These are phyloP conservation scores for Paradoxurus hermaphroditus DNA, from an alignment of 2,113 vertebrate genomes.

Conservation along the genomic window DNA sequence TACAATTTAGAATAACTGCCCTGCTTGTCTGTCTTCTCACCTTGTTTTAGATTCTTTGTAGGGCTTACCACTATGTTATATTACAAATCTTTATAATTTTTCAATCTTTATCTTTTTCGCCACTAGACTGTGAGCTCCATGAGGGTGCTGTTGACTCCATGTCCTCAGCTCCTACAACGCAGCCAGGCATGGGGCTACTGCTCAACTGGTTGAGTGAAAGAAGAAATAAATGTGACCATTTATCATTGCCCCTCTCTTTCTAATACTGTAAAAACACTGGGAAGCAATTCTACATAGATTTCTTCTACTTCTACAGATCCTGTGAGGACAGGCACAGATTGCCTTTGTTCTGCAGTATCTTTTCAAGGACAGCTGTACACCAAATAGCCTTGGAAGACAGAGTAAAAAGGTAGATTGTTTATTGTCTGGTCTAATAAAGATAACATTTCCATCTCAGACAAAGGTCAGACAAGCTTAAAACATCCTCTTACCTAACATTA, in stretches of 20 bases:
- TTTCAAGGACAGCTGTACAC: not conserved
- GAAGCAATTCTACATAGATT: not conserved
- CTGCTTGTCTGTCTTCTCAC: not conserved
- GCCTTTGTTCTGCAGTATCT: not conserved
- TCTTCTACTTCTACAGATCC: not conserved
- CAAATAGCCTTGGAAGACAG: not conserved
- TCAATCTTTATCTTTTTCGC: not conserved
- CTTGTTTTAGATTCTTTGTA: not conserved
- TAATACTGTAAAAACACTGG: not conserved
- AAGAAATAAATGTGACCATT: not conserved
- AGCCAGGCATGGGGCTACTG: not conserved
- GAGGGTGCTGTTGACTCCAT: not conserved
- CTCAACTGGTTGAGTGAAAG: not conserved
- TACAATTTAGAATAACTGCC: not conserved
- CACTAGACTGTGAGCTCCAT: not conserved
- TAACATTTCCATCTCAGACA: not conserved
- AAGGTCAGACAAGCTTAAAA: not conserved
- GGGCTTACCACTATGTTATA: not conserved
- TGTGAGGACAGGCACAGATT: not conserved
- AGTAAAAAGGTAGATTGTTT: not conserved
- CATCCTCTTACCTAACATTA: not conserved
- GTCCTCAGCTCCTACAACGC: not conserved
- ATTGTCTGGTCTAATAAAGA: not conserved
- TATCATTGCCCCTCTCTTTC: not conserved
- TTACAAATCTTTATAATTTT: not conserved